A percentile compares a stretch with the other conserved stretches of the same genome.
Conservation (phyloP, 2,797 vertebrate species). For the Coreius guichenoti region DNA sequence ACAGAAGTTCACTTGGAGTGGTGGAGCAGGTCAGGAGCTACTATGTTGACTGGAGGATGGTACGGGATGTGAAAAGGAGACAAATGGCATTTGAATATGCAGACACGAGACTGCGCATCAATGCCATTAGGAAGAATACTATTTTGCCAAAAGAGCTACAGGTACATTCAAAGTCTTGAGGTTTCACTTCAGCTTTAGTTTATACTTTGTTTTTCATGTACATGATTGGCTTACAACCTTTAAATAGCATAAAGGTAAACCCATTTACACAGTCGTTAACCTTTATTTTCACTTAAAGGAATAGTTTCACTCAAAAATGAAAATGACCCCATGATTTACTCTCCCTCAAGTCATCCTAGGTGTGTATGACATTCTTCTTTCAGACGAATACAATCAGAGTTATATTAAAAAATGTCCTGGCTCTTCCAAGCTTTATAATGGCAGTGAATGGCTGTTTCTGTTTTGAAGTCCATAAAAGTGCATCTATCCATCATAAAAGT, state of each 20-base stretch:
- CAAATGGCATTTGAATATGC: slow-evolving; percentile 89
- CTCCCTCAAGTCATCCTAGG: no score
- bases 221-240: not conserved
- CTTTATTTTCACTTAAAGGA: not conserved
- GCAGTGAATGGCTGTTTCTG: no score
- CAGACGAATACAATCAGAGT: no score
- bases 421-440: no score
- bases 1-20: slow-evolving; percentile 71
- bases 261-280: not conserved
- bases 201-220: not conserved
- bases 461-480: no score
- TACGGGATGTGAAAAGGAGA: slow-evolving; percentile 92
- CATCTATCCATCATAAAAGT: no score
- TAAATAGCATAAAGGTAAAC: not conserved
- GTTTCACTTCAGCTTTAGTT: not conserved
- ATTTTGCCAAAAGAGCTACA: slow-evolving; percentile 91
- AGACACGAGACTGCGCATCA: slow-evolving; percentile 90
- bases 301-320: no score
- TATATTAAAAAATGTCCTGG: no score
- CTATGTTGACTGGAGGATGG: slow-evolving; percentile 95
- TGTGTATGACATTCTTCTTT: no score
- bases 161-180: slow-evolving; percentile 71
- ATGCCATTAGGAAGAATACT: slow-evolving; percentile 91
- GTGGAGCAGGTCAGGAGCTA: slow-evolving; percentile 82
- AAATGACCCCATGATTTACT: no score